These are phyloP conservation scores for Corythaixoides concolor DNA, from an alignment of 2,113 vertebrate species.

Conservation along the genomic window DNA sequence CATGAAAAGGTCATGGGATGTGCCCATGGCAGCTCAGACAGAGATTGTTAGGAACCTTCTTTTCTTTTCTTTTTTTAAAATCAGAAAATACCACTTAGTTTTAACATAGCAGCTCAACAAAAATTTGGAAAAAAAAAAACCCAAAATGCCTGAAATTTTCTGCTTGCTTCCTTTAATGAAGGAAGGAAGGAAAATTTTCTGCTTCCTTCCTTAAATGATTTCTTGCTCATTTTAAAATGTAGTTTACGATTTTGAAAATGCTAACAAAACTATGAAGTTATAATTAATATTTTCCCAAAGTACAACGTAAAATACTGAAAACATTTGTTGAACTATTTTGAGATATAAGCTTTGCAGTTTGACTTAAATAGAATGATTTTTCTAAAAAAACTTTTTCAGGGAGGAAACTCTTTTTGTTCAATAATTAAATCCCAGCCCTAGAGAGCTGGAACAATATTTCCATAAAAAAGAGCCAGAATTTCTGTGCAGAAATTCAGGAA, in stretches of 20 bases:
- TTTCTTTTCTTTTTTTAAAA: neutral
- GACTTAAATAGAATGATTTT: constrained; percentile 4
- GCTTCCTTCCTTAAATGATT: neutral
- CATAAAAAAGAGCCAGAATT: neutral
- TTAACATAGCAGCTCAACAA: neutral
- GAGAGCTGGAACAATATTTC: neutral
- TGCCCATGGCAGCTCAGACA: neutral
- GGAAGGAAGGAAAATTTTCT: too few species aligned
- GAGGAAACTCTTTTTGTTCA: neutral
- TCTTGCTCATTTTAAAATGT: neutral
- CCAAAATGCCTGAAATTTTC: neutral
- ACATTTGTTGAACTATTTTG: constrained; percentile 8
- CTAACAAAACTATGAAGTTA: neutral
- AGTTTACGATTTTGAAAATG: neutral
- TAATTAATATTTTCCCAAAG: neutral
- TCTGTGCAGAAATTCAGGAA: neutral
- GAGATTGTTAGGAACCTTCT: neutral
- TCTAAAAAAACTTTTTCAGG: neutral
- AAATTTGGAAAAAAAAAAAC: neutral
- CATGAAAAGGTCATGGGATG: constrained; percentile 3
- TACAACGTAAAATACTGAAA: neutral
- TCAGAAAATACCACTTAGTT: neutral
- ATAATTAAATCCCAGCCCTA: neutral
- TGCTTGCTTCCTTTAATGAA: neutral
- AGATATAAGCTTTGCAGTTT: constrained; percentile 9